Evolutionary conservation across 2,797 vertebrate genomes (phyloP).

Genomic region (Chelon auratus): DNA sequence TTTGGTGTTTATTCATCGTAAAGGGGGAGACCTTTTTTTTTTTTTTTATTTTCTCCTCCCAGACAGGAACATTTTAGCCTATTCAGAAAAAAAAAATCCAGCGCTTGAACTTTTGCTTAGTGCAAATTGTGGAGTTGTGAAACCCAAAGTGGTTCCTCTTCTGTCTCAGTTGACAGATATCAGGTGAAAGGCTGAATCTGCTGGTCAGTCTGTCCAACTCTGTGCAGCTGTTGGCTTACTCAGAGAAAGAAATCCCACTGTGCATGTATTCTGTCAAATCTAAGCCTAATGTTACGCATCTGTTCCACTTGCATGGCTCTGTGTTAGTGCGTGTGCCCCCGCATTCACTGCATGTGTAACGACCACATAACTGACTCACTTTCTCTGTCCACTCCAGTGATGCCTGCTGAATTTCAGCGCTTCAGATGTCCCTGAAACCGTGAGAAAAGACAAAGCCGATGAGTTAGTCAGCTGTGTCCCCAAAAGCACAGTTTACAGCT

Average conservation of each 20-base stretch:
- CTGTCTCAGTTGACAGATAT: constrained; percentile 13
- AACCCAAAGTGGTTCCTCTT: constrained; percentile 50
- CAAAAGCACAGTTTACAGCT: background rate
- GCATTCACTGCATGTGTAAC: constrained; percentile 20
- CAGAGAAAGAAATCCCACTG: background rate
- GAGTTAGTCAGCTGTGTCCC: too few relatives aligned
- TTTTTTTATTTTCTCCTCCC: background rate
- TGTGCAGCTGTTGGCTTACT: constrained; percentile 1
- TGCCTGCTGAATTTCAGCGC: background rate
- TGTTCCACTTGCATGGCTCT: constrained; percentile 5
- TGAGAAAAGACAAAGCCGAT: background rate
- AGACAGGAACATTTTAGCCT: background rate
- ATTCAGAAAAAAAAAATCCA: background rate
- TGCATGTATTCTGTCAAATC: background rate
- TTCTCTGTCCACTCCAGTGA: constrained; percentile 1
- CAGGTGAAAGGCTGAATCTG: constrained; percentile 32
- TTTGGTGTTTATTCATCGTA: background rate
- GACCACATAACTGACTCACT: constrained; percentile 33
- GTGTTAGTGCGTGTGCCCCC: background rate
- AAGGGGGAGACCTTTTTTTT: background rate
- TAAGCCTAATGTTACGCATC: background rate
- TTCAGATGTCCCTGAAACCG: background rate
- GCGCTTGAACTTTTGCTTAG: background rate
- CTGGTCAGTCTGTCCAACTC: background rate
- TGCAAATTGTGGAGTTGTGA: constrained; percentile 28